A percentile compares a stretch with the other conserved stretches of the same genome.
Conservation (phyloP, 1,140 invertebrate species). For the Cyclargus thomasi region DNA sequence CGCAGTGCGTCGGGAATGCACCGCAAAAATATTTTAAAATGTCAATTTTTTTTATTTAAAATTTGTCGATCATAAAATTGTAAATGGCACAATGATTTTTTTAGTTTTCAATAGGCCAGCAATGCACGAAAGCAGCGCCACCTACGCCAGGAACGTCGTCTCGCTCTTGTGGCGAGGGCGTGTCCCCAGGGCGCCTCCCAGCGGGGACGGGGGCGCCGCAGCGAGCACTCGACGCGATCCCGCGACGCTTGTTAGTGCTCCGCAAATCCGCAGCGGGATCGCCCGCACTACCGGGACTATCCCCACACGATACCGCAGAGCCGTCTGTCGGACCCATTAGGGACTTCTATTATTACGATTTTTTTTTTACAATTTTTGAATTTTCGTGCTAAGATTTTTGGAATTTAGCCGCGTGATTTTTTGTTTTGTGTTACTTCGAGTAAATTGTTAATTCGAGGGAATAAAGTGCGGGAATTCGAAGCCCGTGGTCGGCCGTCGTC, state of each 20-base stretch:
- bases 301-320: slow-evolving; percentile 65
- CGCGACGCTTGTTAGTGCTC: slow-evolving; percentile 73
- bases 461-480: slow-evolving; percentile 24
- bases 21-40: slow-evolving; percentile 17
- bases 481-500: slow-evolving; percentile 34
- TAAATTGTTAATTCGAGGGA: too few species aligned
- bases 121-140: slow-evolving; percentile 54
- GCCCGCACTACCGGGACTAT: slow-evolving; percentile 69
- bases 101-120: slow-evolving; percentile 28
- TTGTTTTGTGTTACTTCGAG: slow-evolving; percentile 26
- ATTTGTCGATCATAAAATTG: slow-evolving; percentile 21
- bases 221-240: slow-evolving; percentile 68
- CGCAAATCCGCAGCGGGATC: slow-evolving; percentile 71
- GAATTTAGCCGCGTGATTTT: slow-evolving; percentile 16
- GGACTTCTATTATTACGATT: slow-evolving; percentile 4
- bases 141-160: slow-evolving; percentile 52
- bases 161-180: slow-evolving; percentile 68
- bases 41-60: slow-evolving; percentile 21
- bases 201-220: slow-evolving; percentile 68
- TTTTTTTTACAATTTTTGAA: background rate
- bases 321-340: slow-evolving; percentile 48
- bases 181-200: slow-evolving; percentile 68
- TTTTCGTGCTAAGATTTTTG: slow-evolving; percentile 4
- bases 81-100: slow-evolving; percentile 14
- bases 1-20: slow-evolving; percentile 24